Base-by-base conservation (phyloP, 2,888 invertebrate species). In the Pollenia angustigena region DNA sequence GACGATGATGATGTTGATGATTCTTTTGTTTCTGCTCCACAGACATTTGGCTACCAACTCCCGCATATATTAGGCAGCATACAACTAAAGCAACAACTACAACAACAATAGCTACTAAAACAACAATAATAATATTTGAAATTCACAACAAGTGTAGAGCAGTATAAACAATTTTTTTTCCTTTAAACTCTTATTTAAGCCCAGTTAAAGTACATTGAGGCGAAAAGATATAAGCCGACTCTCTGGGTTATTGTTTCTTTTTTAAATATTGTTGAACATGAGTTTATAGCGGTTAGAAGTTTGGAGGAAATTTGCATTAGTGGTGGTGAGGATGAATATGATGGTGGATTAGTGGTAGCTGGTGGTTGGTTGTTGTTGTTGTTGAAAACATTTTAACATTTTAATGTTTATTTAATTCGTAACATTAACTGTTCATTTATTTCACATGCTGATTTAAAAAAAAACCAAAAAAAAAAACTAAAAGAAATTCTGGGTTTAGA, bases 371-470 rank as follows among this genome's bases (percentile, higher is more conserved):
- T 72, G 78, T 48, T 48, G 40, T 62, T 72, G 62, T 42, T 69
- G 60, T 50, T 81, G 48, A 32, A 58, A 66, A 66, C 18, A n/a
- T 80, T 76, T 78, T 81, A 83, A 82, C 85, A 75, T 84, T 86
- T 88, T 87, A 88, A 88, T 88, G 88, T 88, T 88, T 88, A 87
- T 88, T 88, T 88, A 88, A 88, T 88, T 88, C 88, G 85, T 85
- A 82, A 87, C 87, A 88, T 88, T 88, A 88, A 88, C 88, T 87
- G 87, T 88, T 85, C 86, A 87, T 87, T 88, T 88, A 88, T 87
- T 81, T 88, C 88, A 83, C 79, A 82, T 86, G 82, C 80, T 81
- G 85, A 84, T 87, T 64, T 46, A 50, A 44, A 75, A 68, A 16
- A 8, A n/a, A n/a, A n/a, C n/a, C n/a, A n/a, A n/a, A 46, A 56